phyloP scores from a whole-genome alignment of 2,113 vertebrate species.

The Colinus virginianus region DNA sequence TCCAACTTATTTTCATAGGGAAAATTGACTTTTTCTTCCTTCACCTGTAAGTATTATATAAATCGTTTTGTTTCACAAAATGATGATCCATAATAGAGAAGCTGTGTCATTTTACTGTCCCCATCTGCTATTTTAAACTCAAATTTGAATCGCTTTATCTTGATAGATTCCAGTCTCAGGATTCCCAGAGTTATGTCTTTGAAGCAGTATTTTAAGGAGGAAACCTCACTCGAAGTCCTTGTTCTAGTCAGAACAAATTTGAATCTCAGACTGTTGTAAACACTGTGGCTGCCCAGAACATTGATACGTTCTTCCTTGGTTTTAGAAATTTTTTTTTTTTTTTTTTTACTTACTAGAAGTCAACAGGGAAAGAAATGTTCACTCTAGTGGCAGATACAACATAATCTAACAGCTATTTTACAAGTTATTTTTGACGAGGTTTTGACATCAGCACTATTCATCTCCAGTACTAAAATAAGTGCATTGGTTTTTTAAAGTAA shows the following conservation, averaged over 20 bases:
- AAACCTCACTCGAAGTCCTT: not conserved
- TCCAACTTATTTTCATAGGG: not conserved
- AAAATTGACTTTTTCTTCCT: not conserved
- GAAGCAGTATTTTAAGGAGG: not conserved
- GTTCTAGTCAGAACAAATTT: not conserved
- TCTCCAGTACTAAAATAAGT: not conserved
- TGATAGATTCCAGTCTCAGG: not conserved
- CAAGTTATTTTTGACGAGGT: not conserved
- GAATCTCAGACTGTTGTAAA: not conserved
- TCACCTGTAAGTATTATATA: not conserved
- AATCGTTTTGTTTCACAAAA: not conserved
- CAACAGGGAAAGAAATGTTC: not conserved
- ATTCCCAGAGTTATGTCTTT: not conserved
- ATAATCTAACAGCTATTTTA: not conserved
- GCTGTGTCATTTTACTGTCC: not conserved
- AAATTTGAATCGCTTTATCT: not conserved
- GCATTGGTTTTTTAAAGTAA: not conserved
- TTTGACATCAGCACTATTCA: not conserved
- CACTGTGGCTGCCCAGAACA: not conserved
- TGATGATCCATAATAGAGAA: not conserved
- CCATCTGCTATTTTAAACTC: not conserved
- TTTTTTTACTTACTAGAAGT: not conserved
- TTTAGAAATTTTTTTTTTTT: not conserved
- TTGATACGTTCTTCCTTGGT: fast-evolving
- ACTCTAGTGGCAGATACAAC: not conserved